Evolutionary conservation across 2,888 invertebrate genomes (phyloP), one percentile per base, ranked within the genome.

Genomic region (Drosophila subquinaria): DNA sequence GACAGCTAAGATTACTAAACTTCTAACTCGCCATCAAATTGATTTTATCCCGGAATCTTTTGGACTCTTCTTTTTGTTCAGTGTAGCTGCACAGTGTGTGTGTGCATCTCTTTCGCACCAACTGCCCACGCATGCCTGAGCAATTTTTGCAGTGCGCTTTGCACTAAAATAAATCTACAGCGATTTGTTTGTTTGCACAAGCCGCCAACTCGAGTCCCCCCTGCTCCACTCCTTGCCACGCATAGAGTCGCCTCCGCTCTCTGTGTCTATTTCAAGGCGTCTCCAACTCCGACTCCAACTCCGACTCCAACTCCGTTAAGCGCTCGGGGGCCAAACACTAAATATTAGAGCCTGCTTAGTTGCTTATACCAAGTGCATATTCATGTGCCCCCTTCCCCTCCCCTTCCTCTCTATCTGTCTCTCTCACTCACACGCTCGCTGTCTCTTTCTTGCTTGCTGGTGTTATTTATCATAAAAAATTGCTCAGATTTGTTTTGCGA

Each of bases 121-220:
- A 43, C 77, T 72, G 73, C 87, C 86, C 81, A 82, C 82, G 82
- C 76, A 78, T 73, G 85, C 75, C 71, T 77, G 69, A 74, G 69
- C 81, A 79, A 83, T 73, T 82, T 82, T 73, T 35, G 47, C 55
- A 33, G 17, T 64, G 76, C 73, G 83, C 83, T 76, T 83, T 88
- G 83, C 85, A 86, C 88, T 85, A 83, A 87, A 83, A 89, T 82
- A 89, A 89, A 89, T 89, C 84, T 85, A 51, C 66, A 55, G 76
- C 87, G 85, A 89, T 88, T 89, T 89, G 87, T 89, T 88, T 89
- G 88, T 88, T 88, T 88, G 86, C 86, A 84, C 83, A 85, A 82
- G 82, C 79, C 84, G 89, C 87, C 72, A 65, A 69, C 63, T 78
- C 52, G 63, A 69, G 10, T 2, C n/a, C 30, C 43, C 23, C 6